These are phyloP conservation scores for Rhinoraja longicauda DNA, from an alignment of 2,797 vertebrate genomes.

Conservation along the genomic window DNA sequence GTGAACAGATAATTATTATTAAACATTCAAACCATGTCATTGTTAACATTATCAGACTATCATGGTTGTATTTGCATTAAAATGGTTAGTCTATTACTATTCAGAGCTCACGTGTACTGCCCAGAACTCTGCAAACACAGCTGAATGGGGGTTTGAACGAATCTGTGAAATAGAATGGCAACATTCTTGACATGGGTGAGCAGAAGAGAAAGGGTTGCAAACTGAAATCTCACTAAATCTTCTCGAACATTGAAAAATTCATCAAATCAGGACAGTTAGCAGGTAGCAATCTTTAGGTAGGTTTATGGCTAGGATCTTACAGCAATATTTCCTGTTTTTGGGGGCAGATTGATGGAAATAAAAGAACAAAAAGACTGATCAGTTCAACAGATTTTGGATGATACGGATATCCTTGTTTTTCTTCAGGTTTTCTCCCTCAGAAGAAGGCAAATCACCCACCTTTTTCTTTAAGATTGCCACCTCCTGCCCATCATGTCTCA, in stretches of 20 bases:
- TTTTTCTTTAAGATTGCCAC: too few relatives aligned
- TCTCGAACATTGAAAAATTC: neutral
- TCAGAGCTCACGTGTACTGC: too few relatives aligned
- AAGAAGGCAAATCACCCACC: too few relatives aligned
- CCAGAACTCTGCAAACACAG: neutral
- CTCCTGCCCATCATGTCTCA: too few relatives aligned
- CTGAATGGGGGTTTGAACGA: neutral
- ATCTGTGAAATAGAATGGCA: neutral
- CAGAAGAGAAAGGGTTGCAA: neutral
- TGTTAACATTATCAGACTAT: neutral
- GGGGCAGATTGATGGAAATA: too few relatives aligned
- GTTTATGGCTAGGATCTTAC: neutral
- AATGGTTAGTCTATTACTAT: neutral
- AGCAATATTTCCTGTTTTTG: too few relatives aligned
- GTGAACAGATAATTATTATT: neutral
- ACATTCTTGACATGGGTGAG: neutral
- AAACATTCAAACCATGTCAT: neutral
- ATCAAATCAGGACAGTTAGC: neutral
- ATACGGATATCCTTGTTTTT: too few relatives aligned
- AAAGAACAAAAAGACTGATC: too few relatives aligned
- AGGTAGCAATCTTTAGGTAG: neutral
- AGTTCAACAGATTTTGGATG: too few relatives aligned
- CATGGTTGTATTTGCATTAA: neutral
- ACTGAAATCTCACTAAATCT: neutral
- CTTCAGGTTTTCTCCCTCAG: too few relatives aligned